Conservation (phyloP, 1,140 invertebrate species). For the Eriosoma lanigerum region DNA sequence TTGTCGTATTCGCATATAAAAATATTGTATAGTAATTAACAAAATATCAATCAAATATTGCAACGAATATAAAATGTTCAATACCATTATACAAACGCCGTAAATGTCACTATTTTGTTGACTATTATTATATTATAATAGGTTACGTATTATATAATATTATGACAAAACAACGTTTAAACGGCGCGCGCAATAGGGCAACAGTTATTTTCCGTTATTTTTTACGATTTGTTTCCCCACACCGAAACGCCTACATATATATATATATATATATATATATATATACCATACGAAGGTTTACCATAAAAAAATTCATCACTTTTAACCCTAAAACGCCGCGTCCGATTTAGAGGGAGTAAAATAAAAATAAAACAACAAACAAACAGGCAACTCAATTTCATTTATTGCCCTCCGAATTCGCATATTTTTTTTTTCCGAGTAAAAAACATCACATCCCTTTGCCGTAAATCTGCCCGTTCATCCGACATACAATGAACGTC, state of each 20-base stretch:
- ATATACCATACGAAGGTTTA: conserved; percentile 17
- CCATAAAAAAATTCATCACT: conserved; percentile 44
- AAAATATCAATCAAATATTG: too few species aligned
- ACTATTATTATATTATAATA: too few species aligned
- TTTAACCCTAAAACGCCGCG: conserved; percentile 48
- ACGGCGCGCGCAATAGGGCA: conserved; percentile 15
- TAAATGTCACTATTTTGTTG: too few species aligned
- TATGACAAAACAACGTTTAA: conserved; percentile 35
- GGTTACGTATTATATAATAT: conserved; percentile 1
- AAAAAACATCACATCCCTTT: conserved; percentile 38
- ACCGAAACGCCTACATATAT: conserved; percentile 38
- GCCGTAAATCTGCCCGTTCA: conserved; percentile 45
- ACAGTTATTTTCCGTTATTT: conserved; percentile 49
- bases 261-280: background rate
- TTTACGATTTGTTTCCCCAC: conserved; percentile 49
- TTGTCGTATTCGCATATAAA: too few species aligned
- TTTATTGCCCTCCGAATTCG: conserved; percentile 29
- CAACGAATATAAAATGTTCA: too few species aligned
- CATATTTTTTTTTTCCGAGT: background rate
- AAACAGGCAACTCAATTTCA: conserved; percentile 43
- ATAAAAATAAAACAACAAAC: conserved; percentile 14
- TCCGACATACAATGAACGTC: conserved; percentile 39
- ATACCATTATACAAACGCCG: too few species aligned
- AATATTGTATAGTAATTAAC: too few species aligned
- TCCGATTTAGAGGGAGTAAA: conserved; percentile 37